Percentiles rank a stretch among this genome's conserved stretches.
These are phyloP conservation scores for Petrocephalus microphthalmus DNA, from an alignment of 2,113 vertebrate genomes.

Conservation along the genomic window DNA sequence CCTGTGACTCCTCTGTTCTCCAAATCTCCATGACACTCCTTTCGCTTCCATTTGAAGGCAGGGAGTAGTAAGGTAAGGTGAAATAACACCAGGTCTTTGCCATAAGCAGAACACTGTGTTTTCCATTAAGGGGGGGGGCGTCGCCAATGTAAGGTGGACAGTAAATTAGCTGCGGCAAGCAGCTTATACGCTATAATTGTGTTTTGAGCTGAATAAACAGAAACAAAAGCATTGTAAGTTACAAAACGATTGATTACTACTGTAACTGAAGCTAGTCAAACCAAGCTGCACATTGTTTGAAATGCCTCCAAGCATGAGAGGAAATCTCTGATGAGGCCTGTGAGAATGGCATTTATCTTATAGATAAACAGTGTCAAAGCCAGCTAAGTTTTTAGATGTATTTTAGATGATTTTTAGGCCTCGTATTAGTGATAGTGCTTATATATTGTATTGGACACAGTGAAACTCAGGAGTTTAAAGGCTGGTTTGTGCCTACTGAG, in stretches of 20 bases:
- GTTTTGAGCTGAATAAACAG: not conserved
- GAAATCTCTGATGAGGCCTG: not conserved
- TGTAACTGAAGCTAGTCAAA: not conserved
- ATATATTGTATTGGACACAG: not conserved
- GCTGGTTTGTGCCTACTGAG: not conserved
- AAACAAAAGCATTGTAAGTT: not conserved
- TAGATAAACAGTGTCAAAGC: not conserved
- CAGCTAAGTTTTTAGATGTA: no score
- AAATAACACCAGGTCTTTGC: not conserved
- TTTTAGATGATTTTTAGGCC: not conserved
- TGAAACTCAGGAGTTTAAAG: not conserved
- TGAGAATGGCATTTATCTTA: not conserved
- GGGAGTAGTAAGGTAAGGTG: constrained; percentile 92
- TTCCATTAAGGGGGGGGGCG: not conserved
- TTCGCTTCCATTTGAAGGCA: constrained; percentile 81
- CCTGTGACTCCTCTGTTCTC: constrained; percentile 47
- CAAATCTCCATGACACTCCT: constrained; percentile 56
- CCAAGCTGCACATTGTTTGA: not conserved
- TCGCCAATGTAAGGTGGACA: not conserved
- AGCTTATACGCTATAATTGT: not conserved
- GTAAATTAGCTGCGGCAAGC: not conserved
- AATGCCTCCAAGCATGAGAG: not conserved
- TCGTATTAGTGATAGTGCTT: not conserved
- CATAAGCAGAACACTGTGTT: not conserved
- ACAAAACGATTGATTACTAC: not conserved